Conservation (phyloP, 2,888 invertebrate species). For the Dolichopus griseipennis region DNA sequence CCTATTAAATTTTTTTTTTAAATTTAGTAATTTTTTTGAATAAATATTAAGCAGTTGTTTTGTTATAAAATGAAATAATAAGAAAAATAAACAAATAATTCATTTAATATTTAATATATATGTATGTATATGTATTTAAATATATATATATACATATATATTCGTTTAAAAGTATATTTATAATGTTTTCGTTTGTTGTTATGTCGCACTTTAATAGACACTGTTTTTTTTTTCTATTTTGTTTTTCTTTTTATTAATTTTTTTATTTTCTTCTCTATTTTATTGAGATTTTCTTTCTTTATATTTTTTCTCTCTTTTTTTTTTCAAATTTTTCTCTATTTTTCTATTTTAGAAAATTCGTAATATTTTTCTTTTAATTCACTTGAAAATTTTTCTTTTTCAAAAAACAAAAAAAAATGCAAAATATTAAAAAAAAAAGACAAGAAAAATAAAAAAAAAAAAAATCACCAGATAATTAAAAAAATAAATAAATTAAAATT, state of each 20-base stretch:
- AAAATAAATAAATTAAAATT: background rate
- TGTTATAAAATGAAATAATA: too few relatives aligned
- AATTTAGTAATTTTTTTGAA: background rate
- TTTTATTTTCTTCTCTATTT: background rate
- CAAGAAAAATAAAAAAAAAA: background rate
- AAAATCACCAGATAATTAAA: background rate
- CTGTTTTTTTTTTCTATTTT: background rate
- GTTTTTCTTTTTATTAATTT: too few relatives aligned
- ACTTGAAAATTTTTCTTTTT: too few relatives aligned
- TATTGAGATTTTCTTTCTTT: background rate
- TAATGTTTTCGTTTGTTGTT: background rate
- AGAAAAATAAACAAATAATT: too few relatives aligned
- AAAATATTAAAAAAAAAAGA: background rate
- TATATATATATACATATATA: conserved; percentile 1
- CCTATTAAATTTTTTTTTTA: background rate
- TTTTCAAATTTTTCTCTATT: background rate
- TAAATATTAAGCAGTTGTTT: background rate
- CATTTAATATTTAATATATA: too few relatives aligned
- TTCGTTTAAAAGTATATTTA: background rate
- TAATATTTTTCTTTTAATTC: background rate
- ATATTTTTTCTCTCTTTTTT: too few relatives aligned
- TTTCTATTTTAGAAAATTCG: conserved; percentile 3
- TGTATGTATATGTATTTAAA: background rate
- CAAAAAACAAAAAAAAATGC: too few relatives aligned
- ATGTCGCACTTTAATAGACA: conserved; percentile 4